phyloP scores from a whole-genome alignment of 2,888 invertebrate species.

The Ctenicera cuprea region DNA sequence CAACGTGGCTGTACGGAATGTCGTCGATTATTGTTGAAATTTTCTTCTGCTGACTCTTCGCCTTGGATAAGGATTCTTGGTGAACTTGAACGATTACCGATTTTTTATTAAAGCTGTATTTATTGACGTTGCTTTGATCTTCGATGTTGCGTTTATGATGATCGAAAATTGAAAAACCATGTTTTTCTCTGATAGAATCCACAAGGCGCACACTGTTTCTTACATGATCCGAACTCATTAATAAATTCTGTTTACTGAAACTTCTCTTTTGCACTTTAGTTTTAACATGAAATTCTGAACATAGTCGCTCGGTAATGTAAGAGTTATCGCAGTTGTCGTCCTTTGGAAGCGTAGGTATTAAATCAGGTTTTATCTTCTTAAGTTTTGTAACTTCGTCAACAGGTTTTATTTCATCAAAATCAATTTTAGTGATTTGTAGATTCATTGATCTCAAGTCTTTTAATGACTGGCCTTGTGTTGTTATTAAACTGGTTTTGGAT shows the following conservation, averaged over 20 bases:
- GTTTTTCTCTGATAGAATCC: conserved; percentile 41
- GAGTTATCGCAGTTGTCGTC: conserved; percentile 70
- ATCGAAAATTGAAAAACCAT: conserved; percentile 56
- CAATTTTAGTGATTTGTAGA: conserved; percentile 58
- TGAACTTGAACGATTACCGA: conserved; percentile 72
- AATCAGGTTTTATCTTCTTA: conserved; percentile 66
- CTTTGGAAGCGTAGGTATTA: conserved; percentile 67
- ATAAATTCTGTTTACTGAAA: conserved; percentile 59
- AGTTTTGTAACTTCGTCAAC: conserved; percentile 57
- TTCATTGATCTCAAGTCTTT: conserved; percentile 57
- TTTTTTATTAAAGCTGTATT: conserved; percentile 55
- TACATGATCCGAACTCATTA: conserved; percentile 54
- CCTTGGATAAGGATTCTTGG: conserved; percentile 74
- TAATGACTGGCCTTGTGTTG: conserved; percentile 57
- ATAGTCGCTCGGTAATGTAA: conserved; percentile 81
- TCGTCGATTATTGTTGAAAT: conserved; percentile 75
- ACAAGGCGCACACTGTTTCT: conserved; percentile 56
- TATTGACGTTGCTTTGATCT: conserved; percentile 33
- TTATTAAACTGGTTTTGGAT: conserved; percentile 47
- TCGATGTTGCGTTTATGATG: conserved; percentile 42
- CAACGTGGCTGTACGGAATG: conserved; percentile 82
- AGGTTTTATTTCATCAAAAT: conserved; percentile 62
- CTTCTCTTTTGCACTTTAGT: conserved; percentile 74
- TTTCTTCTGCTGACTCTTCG: conserved; percentile 71
- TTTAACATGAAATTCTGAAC: conserved; percentile 83